A percentile compares a stretch with the other conserved stretches of the same genome.
Conservation (phyloP, 2,113 vertebrate genomes). For the Apeltes quadracus region DNA sequence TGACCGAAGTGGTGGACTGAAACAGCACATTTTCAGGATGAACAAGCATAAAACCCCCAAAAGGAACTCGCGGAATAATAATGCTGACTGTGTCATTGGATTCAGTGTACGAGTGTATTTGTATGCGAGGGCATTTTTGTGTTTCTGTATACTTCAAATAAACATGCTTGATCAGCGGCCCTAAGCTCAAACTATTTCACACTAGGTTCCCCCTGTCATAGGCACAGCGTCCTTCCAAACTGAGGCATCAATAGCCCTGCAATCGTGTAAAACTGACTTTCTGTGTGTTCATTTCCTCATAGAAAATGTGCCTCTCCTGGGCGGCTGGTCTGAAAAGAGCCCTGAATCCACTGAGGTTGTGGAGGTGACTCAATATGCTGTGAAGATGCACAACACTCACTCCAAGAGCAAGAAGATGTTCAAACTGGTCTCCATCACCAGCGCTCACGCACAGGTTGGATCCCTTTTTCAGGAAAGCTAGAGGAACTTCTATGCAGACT, state of each 20-base stretch:
- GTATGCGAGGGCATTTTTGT: not conserved
- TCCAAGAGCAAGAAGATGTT: slow-evolving; percentile 54
- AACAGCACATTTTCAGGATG: not conserved
- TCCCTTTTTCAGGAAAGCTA: not conserved
- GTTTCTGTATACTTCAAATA: not conserved
- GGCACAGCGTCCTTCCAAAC: not conserved
- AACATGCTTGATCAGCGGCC: not conserved
- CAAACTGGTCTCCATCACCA: slow-evolving; percentile 50
- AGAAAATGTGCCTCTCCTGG: slow-evolving; percentile 41
- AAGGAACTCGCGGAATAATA: not conserved
- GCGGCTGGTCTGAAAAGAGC: slow-evolving; percentile 49
- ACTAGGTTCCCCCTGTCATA: not conserved
- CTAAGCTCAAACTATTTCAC: not conserved
- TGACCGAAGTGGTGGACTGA: slow-evolving; percentile 16
- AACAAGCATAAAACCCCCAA: not conserved
- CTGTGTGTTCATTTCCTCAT: not conserved
- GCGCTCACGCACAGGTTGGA: slow-evolving; percentile 58
- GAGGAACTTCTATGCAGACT: not conserved
- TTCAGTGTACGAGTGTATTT: not conserved
- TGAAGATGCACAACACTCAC: slow-evolving; percentile 40
- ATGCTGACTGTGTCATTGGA: not conserved
- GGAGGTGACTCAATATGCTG: slow-evolving; percentile 33
- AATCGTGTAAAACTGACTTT: not conserved
- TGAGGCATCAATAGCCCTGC: too few species aligned
- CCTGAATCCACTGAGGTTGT: slow-evolving; percentile 39